Evolutionary conservation across 2,888 invertebrate genomes (phyloP).

Genomic region (Leptura quadrifasciata): DNA sequence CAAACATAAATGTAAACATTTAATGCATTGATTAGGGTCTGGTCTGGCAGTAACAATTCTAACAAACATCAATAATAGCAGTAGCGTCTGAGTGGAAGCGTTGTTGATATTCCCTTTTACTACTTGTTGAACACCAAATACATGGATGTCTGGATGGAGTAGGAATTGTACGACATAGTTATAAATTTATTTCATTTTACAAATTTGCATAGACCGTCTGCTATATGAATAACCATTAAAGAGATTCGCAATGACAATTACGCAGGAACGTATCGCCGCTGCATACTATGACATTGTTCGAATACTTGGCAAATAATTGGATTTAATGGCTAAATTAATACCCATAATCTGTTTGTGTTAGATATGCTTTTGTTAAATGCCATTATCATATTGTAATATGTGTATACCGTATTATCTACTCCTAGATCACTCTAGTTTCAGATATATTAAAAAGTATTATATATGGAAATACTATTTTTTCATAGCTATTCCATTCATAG

Average conservation of each 20-base stretch:
- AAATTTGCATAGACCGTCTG: slow-evolving; percentile 1
- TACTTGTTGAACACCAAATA: slow-evolving; percentile 6
- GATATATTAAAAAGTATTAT: too few species aligned
- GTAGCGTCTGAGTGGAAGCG: neutral
- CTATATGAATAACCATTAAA: slow-evolving; percentile 19
- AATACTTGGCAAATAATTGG: neutral
- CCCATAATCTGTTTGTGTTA: slow-evolving; percentile 4
- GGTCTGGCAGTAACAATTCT: neutral
- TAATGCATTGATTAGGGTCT: neutral
- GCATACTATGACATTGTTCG: neutral
- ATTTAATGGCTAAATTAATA: slow-evolving; percentile 22
- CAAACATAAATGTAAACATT: neutral
- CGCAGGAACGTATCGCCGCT: neutral
- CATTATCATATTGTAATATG: neutral
- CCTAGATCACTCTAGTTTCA: too few species aligned
- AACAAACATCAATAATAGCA: neutral
- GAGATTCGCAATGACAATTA: slow-evolving; percentile 21
- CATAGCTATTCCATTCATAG: too few species aligned
- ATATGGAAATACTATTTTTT: too few species aligned
- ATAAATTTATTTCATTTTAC: slow-evolving; percentile 13
- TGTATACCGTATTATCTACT: too few species aligned
- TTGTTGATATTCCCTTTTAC: neutral
- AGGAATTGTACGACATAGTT: slow-evolving; percentile 8
- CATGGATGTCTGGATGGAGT: slow-evolving; percentile 1
- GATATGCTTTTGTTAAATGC: neutral